Evolutionary conservation across 2,797 vertebrate genomes (phyloP), one percentile per base, ranked within the genome.

Genomic region (Lemur catta): DNA sequence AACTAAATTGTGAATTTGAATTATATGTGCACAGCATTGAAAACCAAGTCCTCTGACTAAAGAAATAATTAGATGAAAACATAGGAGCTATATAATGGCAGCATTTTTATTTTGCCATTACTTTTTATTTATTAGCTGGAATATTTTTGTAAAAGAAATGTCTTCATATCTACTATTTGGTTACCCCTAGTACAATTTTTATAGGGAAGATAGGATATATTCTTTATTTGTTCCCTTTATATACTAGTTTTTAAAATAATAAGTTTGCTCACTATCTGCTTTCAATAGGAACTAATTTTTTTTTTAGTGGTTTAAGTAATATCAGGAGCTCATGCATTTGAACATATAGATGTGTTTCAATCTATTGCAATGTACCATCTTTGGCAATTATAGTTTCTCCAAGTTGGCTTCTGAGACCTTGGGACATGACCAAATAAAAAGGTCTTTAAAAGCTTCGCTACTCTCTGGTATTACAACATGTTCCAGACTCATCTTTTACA

Each of bases 191-290:
- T 71, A 65, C 12, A 85, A 20, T 35, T 94, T 92, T 92, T 92
- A 86, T 52, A 61, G 30, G 4, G 52, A 92, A 63, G 2, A 50
- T 4, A 50, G 33, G 1, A 26, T 67, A 28, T 86, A 61, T 86
- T 90, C 35, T 96, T 89, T 92, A 50, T 85, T 91, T 67, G 79
- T 93, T 80, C 33, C 43, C 13, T 86, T n/a, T 71, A 7, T 71
- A 28, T 93, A 50, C 52, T 80, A n/a, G 24, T 71, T 81, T 74
- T 95, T 94, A 55, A 84, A 92, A 46, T 94, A 92, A n/a, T 84
- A 20, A 90, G 26, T 71, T 88, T 28, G 22, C 69, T 55, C 28
- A 46, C 75, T 88, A 78, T 46, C 67, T 78, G 59, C 41, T 28
- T 82, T 93, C 65, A 76, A 18, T 61, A 80, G 52, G 30, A 35